phyloP scores from a whole-genome alignment of 2,797 vertebrate species.

The Lerista edwardsae region DNA sequence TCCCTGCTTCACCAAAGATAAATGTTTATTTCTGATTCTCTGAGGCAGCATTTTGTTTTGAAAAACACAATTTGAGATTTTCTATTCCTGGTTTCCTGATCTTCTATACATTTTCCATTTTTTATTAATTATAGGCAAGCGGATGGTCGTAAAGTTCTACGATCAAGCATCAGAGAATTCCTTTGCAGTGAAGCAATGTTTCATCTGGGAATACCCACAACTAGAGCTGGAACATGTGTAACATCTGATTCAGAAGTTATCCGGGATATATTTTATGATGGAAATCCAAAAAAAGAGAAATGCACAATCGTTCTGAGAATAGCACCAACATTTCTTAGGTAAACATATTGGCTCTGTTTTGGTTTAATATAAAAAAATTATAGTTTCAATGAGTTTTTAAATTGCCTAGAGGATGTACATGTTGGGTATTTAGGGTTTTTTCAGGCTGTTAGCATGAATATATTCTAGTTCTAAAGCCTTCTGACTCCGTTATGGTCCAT shows the following conservation, averaged over 20 bases:
- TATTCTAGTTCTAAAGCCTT: background rate
- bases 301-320: constrained; percentile 93
- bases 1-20: background rate
- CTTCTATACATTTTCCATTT: background rate
- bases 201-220: constrained; percentile 91
- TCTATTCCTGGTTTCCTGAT: too few species aligned
- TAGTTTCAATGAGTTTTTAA: background rate
- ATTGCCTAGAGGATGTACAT: background rate
- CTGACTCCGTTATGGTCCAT: background rate
- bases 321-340: constrained; percentile 94
- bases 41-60: background rate
- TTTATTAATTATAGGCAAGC: constrained; percentile 82
- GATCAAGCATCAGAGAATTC: constrained; percentile 96
- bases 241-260: constrained; percentile 87
- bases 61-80: background rate
- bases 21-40: background rate
- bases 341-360: background rate
- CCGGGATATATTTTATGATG: constrained; percentile 90
- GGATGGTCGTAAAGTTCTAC: constrained; percentile 95
- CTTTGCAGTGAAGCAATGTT: constrained; percentile 96
- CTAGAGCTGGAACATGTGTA: constrained; percentile 89
- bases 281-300: constrained; percentile 85
- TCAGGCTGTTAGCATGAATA: background rate
- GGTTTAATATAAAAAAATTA: background rate
- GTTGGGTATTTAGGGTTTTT: background rate